Evolutionary conservation across 2,113 vertebrate species (phyloP).

Genomic region (Lamprotornis superbus): DNA sequence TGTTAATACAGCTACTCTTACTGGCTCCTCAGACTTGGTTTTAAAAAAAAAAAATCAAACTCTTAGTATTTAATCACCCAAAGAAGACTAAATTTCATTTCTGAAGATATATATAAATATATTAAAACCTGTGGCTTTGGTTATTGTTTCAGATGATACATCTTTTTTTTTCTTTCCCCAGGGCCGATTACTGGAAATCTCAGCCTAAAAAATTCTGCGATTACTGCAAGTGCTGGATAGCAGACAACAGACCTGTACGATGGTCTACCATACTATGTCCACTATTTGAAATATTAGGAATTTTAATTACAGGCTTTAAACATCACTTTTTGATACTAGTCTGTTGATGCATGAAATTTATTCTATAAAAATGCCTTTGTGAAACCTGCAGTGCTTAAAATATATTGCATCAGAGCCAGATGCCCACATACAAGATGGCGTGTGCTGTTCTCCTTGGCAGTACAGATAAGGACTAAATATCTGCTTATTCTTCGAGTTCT

Average conservation of each 20-base stretch:
- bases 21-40: not conserved
- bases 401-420: not conserved
- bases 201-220: conserved; percentile 98
- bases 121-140: not conserved
- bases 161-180: conserved; percentile 65
- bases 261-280: not conserved
- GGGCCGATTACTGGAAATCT: conserved; percentile 99
- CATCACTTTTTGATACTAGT: not conserved
- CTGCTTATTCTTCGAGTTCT: not conserved
- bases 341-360: not conserved
- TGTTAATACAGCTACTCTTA: not conserved
- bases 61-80: not conserved
- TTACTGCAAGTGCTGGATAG: conserved; percentile 99
- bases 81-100: not conserved
- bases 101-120: not conserved
- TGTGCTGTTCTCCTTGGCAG: not conserved
- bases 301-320: not conserved
- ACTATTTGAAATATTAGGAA: not conserved
- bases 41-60: not conserved
- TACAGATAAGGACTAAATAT: not conserved
- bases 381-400: not conserved
- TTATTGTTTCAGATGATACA: not conserved
- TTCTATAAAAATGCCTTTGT: not conserved
- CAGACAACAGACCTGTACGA: conserved; percentile 97
- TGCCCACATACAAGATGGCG: not conserved